A percentile compares a stretch with the other conserved stretches of the same genome.
Conservation (phyloP, 2,888 invertebrate species). For the Aporophyla lueneburgensis region DNA sequence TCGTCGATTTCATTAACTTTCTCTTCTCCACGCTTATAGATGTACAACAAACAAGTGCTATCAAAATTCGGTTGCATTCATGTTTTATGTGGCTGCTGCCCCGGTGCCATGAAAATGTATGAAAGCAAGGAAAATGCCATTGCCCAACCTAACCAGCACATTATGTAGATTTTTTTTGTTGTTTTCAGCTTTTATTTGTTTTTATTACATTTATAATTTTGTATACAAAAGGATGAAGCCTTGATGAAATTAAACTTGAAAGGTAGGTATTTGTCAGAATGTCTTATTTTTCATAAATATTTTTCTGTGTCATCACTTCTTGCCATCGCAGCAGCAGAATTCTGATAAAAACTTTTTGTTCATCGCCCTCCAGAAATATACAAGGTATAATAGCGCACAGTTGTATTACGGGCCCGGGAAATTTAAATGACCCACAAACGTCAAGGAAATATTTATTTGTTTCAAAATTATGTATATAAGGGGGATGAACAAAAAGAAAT, state of each 20-base stretch:
- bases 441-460: too few relatives aligned
- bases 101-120: conserved; percentile 78
- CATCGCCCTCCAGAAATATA: too few relatives aligned
- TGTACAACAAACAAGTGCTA: background rate
- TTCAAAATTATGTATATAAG: too few relatives aligned
- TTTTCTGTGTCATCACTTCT: background rate
- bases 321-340: background rate
- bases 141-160: conserved; percentile 87
- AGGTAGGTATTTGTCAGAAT: conserved; percentile 14
- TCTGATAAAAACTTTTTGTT: too few relatives aligned
- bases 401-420: too few relatives aligned
- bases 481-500: too few relatives aligned
- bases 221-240: conserved; percentile 26
- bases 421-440: too few relatives aligned
- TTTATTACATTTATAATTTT: conserved; percentile 55
- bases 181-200: conserved; percentile 1
- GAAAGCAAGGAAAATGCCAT: conserved; percentile 81
- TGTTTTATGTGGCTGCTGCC: conserved; percentile 42
- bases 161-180: conserved; percentile 60
- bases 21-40: background rate
- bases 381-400: too few relatives aligned
- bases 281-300: background rate
- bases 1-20: background rate
- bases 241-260: background rate
- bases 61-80: conserved; percentile 11